Base-by-base conservation (phyloP, 2,113 vertebrate genomes). In the Himantopus leucocephalus region DNA sequence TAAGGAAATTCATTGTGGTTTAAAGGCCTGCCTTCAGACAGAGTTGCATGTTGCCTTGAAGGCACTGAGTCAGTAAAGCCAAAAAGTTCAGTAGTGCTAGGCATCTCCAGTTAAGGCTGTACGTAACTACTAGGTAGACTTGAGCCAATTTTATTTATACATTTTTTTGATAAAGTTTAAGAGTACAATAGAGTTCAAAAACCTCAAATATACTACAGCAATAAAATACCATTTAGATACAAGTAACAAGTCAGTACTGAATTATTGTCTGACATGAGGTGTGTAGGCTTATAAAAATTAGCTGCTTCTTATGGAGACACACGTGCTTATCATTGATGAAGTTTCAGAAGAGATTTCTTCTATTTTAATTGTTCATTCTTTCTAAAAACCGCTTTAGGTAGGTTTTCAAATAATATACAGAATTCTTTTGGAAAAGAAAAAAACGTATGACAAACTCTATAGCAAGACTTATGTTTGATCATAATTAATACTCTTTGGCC, bases 171-270 rank as follows among this genome's bases (percentile, higher is more conserved):
- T 78, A 64, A 95, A 84, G 39, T 86, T 95, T 50, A 93, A 77
- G 45, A 84, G 16, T 68, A 50, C 27, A 88, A 67, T 37, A 62
- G 56, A 92, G 13, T 89, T 94, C 76, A 88, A 83, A 95, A 84
- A 39, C 76, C 59, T 95, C 96, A 88, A 96, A 94, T 52, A 74
- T 85, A 82, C 62, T 89, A 82, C 60, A 90, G 56, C 34, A 85
- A 77, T 92, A 96, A 91, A 96, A 95, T 89, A 85, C 23, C 32
- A 58, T 85, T 87, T 79, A 75, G 90, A 76, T 24, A 77, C 30
- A 53, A 41, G 41, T 63, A 71, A 70, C 39, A 84, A 55, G 21
- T 93, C 62, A 50, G 37, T 77, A 45, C 43, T 88, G 71, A 97
- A 96, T 96, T 94, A 92, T 71, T 74, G 91, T 37, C 67, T 52